Base-by-base conservation (phyloP, 2,888 invertebrate genomes). In the Leucania comma region DNA sequence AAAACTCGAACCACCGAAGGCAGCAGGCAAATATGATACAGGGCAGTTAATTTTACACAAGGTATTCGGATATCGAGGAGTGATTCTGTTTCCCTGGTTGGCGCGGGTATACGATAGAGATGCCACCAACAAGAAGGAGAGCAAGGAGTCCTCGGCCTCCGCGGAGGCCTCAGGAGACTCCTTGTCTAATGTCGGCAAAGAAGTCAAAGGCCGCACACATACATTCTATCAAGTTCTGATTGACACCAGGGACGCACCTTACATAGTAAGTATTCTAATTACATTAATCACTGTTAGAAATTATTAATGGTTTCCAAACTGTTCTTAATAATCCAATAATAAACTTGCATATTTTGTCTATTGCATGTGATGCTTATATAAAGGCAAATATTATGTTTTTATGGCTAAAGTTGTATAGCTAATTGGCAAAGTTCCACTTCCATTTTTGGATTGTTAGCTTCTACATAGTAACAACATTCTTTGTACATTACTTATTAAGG, bases 181-280 rank as follows among this genome's bases (percentile, higher is more conserved):
- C 63, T 83, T 95, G 61, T 95, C 96, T 17, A 96, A 92, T 81
- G 97, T 97, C 22, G 97, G 98, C 42, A 98, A 98, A 90, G 98
- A 98, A 94, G 98, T 98, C 14, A 98, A 98, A 93, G 98, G 99
- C 59, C 97, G 97, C 90, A 98, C 98, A 10, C 99, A 99, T 88
- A 98, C 99, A 51, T 99, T 99, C 93, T 99, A 99, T 93, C 99
- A 99, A 96, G 99, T 99, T 54, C 96, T 99, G 54, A 99, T 99
- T 84, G 99, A 99, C 93, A 98, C 99, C 75, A 97, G 99, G 90
- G 99, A 99, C 96, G 99, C 99, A 90, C 99, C 99, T 10, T 98
- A 98, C 92, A 99, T 99, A 96, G 98, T 99, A 96, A 97, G 98
- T 97, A 62, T 60, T 38, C 6, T 10, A 20, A 57, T 57, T 29